Percentiles rank a stretch among this genome's conserved stretches.
Conservation (phyloP, 64 coral and sea anemone species). For the Pocillopora verrucosa region DNA sequence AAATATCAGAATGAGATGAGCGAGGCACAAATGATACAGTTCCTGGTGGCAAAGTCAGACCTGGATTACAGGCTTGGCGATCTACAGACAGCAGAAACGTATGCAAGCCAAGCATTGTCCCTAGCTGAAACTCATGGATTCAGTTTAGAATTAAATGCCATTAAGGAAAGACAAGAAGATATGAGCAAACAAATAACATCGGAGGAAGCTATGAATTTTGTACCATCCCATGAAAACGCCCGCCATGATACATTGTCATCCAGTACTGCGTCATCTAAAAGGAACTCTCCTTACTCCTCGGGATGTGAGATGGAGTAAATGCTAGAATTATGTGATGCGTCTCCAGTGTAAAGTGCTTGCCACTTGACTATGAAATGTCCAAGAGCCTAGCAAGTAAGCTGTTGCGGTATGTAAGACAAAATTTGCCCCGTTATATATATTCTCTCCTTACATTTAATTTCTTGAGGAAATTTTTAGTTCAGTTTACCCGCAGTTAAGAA, state of each 20-base stretch:
- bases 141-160: slow-evolving; percentile 38
- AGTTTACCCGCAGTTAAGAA: too few species aligned
- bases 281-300: slow-evolving; percentile 10
- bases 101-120: slow-evolving; percentile 13
- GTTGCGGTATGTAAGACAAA: too few species aligned
- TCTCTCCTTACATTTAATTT: too few species aligned
- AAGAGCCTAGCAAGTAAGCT: too few species aligned
- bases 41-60: slow-evolving; percentile 39
- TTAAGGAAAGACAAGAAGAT: slow-evolving; percentile 48
- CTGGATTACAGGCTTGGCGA: slow-evolving; percentile 33
- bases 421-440: too few species aligned
- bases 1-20: slow-evolving; percentile 19
- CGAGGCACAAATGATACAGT: slow-evolving; percentile 43
- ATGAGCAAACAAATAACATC: background rate
- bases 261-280: background rate
- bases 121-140: slow-evolving; percentile 41
- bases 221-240: background rate
- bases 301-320: slow-evolving; percentile 21
- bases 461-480: too few species aligned
- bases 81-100: background rate
- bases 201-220: background rate
- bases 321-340: background rate
- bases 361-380: too few species aligned
- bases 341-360: background rate
- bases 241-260: background rate